Evolutionary conservation across 2,888 invertebrate species (phyloP), one percentile per base, ranked within the genome.

Genomic region (Aporophyla nigra): DNA sequence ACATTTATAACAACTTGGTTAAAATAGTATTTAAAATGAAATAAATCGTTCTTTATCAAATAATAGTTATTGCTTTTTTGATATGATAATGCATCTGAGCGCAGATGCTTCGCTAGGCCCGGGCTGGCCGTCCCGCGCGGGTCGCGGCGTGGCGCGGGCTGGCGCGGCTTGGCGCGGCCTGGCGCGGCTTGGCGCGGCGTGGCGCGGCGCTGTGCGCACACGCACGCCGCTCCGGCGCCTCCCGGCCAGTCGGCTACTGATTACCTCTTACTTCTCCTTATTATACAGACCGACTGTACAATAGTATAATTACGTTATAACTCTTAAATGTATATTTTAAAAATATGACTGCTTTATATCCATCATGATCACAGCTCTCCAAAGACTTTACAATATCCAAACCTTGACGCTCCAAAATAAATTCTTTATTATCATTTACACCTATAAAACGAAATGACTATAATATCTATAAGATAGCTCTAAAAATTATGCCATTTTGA

Each of bases 311-410:
- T 95, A 96, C 95, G 94, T 95, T 93, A 93, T 95, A 95, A 96
- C 94, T 94, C 96, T 96, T 96, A 96, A 91, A 93, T 93, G 92
- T 94, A 94, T 95, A 96, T 95, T 96, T 93, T 95, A 96, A 96
- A 96, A 96, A 96, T 96, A 96, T 96, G 96, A 96, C 96, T 96
- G 95, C 95, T 93, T 96, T 96, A 95, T 95, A 96, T 95, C 96
- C 96, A 93, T 96, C 96, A 92, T 94, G 94, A 96, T 96, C 96
- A 96, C 96, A 96, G 96, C 96, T 95, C 94, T 95, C 96, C 96
- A 93, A 94, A 96, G 96, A 96, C 96, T 94, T 95, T 94, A 94
- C 96, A 93, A 94, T 95, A 95, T 95, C 94, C 96, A 91, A 93
- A 94, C 94, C 95, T 88, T 93, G 94, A 95, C 96, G 92, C 94